These are phyloP conservation scores for Cantharis rustica DNA, from an alignment of 2,888 invertebrate genomes.

Conservation along the genomic window DNA sequence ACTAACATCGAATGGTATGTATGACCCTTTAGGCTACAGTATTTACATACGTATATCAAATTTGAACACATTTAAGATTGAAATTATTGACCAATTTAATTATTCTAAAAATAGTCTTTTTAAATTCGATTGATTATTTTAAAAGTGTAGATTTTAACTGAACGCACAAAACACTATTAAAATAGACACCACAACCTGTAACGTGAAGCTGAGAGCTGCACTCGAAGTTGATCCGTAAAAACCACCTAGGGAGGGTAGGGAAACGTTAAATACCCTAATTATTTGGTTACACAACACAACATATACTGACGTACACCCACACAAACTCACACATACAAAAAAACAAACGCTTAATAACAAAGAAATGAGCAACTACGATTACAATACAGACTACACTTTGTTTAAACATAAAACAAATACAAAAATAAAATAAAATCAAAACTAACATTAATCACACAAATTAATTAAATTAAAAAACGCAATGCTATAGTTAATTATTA, in stretches of 20 bases:
- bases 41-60: slow-evolving; percentile 33
- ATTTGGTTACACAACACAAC: slow-evolving; percentile 18
- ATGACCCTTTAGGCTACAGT: slow-evolving; percentile 17
- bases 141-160: slow-evolving; percentile 23
- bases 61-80: slow-evolving; percentile 34
- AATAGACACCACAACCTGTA: slow-evolving; percentile 52
- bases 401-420: slow-evolving; percentile 24
- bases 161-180: slow-evolving; percentile 46
- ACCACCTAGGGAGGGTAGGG: slow-evolving; percentile 45
- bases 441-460: neutral
- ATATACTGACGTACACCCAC: slow-evolving; percentile 22
- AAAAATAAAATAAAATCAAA: slow-evolving; percentile 27
- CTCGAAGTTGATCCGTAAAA: slow-evolving; percentile 50
- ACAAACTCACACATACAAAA: slow-evolving; percentile 31
- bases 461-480: slow-evolving; percentile 7
- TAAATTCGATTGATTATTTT: slow-evolving; percentile 13
- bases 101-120: slow-evolving; percentile 22
- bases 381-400: neutral
- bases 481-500: neutral
- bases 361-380: slow-evolving; percentile 1
- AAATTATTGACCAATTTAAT: slow-evolving; percentile 31
- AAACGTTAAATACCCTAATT: slow-evolving; percentile 32
- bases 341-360: neutral
- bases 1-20: slow-evolving; percentile 22
- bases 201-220: slow-evolving; percentile 47